Evolutionary conservation across 2,113 vertebrate species (phyloP).

Genomic region (Cynoglossus semilaevis): DNA sequence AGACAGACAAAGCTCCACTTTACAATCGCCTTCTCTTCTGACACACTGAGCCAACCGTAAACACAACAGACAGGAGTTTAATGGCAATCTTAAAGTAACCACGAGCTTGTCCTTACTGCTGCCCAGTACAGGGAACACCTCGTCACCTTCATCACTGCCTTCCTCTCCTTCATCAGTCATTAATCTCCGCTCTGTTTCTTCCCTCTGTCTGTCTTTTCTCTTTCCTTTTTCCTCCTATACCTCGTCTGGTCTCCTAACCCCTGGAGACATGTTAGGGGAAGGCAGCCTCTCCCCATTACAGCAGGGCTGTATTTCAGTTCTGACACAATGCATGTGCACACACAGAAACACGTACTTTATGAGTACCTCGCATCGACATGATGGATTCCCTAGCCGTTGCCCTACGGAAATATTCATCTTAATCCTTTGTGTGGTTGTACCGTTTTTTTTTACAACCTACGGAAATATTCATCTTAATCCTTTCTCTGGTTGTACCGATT

Average conservation of each 20-base stretch:
- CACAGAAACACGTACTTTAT: constrained; percentile 17
- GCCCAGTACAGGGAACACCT: constrained; percentile 63
- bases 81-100: constrained; percentile 78
- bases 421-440: no score
- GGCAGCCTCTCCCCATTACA: constrained; percentile 60
- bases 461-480: no score
- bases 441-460: no score
- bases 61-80: constrained; percentile 73
- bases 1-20: constrained; percentile 74
- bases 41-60: constrained; percentile 76
- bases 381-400: no score
- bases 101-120: constrained; percentile 74
- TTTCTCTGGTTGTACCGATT: no score
- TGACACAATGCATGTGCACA: constrained; percentile 36
- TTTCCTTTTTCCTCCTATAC: constrained; percentile 40
- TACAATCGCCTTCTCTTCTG: constrained; percentile 69
- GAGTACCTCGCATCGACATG: constrained; percentile 39
- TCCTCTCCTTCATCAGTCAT: constrained; percentile 69
- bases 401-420: no score
- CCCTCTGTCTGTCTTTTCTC: constrained; percentile 44
- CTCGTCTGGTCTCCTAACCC: constrained; percentile 63
- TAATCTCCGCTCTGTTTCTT: constrained; percentile 5
- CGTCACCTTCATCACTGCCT: constrained; percentile 59
- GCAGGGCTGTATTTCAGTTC: constrained; percentile 68
- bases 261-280: constrained; percentile 73